phyloP scores from a whole-genome alignment of 2,888 invertebrate species.

The Clivina fossor region DNA sequence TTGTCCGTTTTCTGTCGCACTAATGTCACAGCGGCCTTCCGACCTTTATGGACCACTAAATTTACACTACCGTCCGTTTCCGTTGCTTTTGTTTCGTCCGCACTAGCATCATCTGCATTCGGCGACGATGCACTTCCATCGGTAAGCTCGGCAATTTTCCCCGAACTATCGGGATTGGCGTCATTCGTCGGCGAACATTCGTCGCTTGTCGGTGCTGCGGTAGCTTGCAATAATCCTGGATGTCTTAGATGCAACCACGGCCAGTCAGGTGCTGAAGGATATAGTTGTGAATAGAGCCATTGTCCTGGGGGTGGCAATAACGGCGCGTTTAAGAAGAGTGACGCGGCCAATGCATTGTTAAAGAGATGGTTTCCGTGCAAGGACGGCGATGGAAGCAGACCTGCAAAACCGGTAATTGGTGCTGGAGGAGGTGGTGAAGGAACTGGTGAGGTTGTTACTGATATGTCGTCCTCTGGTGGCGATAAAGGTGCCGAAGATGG shows the following conservation, averaged over 20 bases:
- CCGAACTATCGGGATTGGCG: conserved; percentile 43
- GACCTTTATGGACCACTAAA: conserved; percentile 47
- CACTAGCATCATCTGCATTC: conserved; percentile 40
- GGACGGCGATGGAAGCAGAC: conserved; percentile 49
- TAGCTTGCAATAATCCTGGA: conserved; percentile 40
- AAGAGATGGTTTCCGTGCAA: conserved; percentile 53
- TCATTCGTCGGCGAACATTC: conserved; percentile 43
- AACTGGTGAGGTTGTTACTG: conserved; percentile 65
- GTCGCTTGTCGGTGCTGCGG: conserved; percentile 18
- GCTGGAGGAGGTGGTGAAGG: conserved; percentile 58
- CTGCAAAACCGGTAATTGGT: conserved; percentile 47
- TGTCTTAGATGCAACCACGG: conserved; percentile 64
- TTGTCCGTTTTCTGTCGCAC: conserved; percentile 49
- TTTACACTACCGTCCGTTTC: conserved; percentile 48
- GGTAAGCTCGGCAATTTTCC: conserved; percentile 35
- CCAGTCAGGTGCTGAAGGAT: conserved; percentile 72
- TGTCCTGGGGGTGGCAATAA: conserved; percentile 74
- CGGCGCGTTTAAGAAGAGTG: conserved; percentile 73
- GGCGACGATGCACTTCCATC: conserved; percentile 34
- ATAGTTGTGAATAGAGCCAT: conserved; percentile 77
- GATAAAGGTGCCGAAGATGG: conserved; percentile 59
- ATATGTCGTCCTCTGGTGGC: conserved; percentile 63
- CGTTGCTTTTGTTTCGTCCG: conserved; percentile 39
- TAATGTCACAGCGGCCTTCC: conserved; percentile 50
- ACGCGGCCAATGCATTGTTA: conserved; percentile 66